A percentile compares a stretch with the other conserved stretches of the same genome.
phyloP scores from a whole-genome alignment of 2,113 vertebrate species.

The Ginglymostoma cirratum region DNA sequence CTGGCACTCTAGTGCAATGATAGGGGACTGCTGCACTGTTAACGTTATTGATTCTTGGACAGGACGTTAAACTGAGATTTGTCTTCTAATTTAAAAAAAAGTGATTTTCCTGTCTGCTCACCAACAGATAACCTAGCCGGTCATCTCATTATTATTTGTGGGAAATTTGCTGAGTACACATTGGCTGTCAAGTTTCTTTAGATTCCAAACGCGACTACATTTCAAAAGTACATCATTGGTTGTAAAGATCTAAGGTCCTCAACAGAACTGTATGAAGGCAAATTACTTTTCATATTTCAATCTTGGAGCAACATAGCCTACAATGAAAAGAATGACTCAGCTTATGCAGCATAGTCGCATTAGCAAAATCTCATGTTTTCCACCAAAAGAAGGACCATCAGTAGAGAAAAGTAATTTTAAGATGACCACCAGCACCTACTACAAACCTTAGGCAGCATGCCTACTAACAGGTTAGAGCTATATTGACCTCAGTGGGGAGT shows the following conservation, averaged over 20 bases:
- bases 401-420: not conserved
- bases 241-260: not conserved
- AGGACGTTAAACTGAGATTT: not conserved
- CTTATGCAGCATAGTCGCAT: not conserved
- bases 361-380: not conserved
- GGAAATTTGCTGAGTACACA: not conserved
- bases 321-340: not conserved
- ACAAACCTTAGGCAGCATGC: not conserved
- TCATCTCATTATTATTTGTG: not conserved
- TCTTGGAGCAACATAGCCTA: not conserved
- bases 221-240: not conserved
- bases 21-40: not conserved
- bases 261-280: not conserved
- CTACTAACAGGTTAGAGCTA: not conserved
- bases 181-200: not conserved
- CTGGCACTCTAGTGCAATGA: not conserved
- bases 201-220: not conserved
- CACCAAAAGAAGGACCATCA: not conserved
- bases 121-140: not conserved
- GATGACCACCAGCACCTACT: not conserved
- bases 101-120: not conserved
- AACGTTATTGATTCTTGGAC: no score
- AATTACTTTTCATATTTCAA: not conserved
- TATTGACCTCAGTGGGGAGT: no score
- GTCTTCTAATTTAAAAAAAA: not conserved